Evolutionary conservation across 2,113 vertebrate genomes (phyloP).

Genomic region (Chaetops frenatus): DNA sequence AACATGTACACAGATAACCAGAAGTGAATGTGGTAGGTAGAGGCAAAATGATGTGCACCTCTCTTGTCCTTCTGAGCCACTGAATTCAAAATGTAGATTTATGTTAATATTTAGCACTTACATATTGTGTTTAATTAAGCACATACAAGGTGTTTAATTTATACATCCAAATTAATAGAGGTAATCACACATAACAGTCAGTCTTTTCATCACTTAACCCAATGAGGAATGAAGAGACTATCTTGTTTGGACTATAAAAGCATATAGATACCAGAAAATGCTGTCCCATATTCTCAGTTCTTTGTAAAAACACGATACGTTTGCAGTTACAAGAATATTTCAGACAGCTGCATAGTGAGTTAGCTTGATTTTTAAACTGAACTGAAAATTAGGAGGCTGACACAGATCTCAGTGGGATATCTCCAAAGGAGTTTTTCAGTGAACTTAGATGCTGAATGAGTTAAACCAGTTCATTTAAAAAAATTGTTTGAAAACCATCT

Average conservation of each 20-base stretch:
- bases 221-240: not conserved
- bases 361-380: not conserved
- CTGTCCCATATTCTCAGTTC: not conserved
- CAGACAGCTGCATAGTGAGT: not conserved
- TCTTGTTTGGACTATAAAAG: conserved; percentile 18
- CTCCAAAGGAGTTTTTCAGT: not conserved
- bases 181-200: conserved; percentile 3
- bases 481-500: not conserved
- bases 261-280: not conserved
- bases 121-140: too few species aligned
- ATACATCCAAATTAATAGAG: not conserved
- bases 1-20: not conserved
- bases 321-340: not conserved
- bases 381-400: conserved; percentile 1
- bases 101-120: not conserved
- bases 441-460: not conserved
- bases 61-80: not conserved
- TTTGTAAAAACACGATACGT: not conserved
- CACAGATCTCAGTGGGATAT: not conserved
- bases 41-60: not conserved
- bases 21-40: not conserved
- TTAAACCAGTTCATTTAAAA: not conserved
- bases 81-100: not conserved
- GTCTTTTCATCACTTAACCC: conserved; percentile 31
- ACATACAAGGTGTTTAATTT: too few species aligned